These are phyloP conservation scores for Neodiprion lecontei DNA, from an alignment of 1,140 invertebrate genomes.

Conservation along the genomic window DNA sequence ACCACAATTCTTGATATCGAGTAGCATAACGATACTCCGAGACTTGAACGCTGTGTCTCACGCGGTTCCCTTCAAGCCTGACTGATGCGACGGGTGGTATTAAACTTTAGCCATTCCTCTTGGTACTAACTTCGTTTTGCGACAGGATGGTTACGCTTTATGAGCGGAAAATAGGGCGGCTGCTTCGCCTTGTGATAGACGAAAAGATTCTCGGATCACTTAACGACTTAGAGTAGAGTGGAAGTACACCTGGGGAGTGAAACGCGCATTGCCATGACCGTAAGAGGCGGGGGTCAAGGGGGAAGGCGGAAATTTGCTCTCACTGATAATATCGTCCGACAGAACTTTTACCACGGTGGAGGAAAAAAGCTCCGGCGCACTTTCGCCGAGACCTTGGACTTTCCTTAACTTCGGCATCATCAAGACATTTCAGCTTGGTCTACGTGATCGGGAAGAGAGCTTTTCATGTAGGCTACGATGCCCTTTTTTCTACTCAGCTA, in stretches of 20 bases:
- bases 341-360: background rate
- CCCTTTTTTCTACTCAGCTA: too few relatives aligned
- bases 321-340: background rate
- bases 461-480: too few relatives aligned
- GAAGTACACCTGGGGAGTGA: background rate
- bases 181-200: background rate
- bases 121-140: background rate
- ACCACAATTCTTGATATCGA: too few relatives aligned
- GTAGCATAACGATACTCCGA: background rate
- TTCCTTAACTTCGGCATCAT: background rate
- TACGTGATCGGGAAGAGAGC: background rate
- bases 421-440: background rate
- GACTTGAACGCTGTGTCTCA: background rate
- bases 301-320: background rate
- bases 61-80: background rate
- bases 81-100: background rate
- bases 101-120: background rate
- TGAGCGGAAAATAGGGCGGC: background rate
- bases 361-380: too few relatives aligned
- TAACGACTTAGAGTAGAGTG: background rate
- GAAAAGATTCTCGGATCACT: background rate
- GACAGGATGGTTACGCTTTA: background rate
- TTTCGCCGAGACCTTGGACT: too few relatives aligned
- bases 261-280: background rate
- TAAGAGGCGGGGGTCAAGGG: background rate